phyloP scores from a whole-genome alignment of 2,113 vertebrate species.

The Panthera uncia region DNA sequence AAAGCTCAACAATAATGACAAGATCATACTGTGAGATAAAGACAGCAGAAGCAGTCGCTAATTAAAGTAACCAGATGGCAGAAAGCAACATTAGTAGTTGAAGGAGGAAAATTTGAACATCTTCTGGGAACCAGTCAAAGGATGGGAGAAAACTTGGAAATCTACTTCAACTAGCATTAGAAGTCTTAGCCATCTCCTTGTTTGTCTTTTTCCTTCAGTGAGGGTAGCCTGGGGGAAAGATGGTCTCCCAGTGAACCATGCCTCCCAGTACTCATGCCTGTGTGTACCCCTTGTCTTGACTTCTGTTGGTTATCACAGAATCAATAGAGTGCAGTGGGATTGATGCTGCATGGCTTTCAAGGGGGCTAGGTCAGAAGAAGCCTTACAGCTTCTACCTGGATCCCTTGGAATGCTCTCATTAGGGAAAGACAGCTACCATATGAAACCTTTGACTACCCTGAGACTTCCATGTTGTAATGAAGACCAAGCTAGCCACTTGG shows the following conservation, averaged over 20 bases:
- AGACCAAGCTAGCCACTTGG: not conserved
- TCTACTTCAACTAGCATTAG: not conserved
- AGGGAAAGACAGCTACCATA: not conserved
- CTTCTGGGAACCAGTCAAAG: not conserved
- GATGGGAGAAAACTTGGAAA: not conserved
- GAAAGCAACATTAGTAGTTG: not conserved
- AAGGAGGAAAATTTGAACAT: conserved; percentile 6
- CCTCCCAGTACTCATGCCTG: not conserved
- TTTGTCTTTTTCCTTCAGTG: not conserved
- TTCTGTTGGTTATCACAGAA: not conserved
- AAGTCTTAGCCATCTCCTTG: not conserved
- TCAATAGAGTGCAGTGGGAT: not conserved
- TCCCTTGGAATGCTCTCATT: not conserved
- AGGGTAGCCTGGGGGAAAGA: not conserved
- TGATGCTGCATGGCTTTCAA: not conserved
- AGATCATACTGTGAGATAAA: not conserved
- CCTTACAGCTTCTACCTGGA: not conserved
- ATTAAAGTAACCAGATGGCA: conserved; percentile 9
- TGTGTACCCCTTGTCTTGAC: not conserved
- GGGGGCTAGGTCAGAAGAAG: not conserved
- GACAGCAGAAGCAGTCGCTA: not conserved
- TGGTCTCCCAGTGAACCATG: not conserved
- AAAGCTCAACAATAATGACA: not conserved
- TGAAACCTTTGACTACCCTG: not conserved
- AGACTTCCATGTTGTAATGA: not conserved